Evolutionary conservation across 2,113 vertebrate genomes (phyloP).

Genomic region (Meriones unguiculatus): DNA sequence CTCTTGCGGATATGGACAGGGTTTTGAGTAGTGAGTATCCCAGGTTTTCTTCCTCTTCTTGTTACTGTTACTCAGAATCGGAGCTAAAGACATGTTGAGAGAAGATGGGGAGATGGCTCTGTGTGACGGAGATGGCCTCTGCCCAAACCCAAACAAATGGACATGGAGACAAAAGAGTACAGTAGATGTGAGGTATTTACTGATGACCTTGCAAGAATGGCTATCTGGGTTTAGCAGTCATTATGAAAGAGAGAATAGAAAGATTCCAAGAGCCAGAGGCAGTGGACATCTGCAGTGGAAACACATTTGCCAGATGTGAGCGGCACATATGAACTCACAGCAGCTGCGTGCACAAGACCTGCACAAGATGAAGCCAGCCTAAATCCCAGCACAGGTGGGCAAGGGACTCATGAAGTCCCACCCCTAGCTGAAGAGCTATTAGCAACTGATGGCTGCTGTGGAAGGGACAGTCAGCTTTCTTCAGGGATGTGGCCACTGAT

Average conservation of each 20-base stretch:
- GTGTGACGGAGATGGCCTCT: not conserved
- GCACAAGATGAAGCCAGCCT: not conserved
- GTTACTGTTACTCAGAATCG: not conserved
- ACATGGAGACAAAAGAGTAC: not conserved
- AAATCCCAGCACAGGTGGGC: not conserved
- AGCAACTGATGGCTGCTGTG: not conserved
- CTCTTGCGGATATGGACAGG: conserved; percentile 89
- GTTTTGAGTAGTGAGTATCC: conserved; percentile 86
- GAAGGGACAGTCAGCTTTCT: no score
- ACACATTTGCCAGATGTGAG: not conserved
- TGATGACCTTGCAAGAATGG: not conserved
- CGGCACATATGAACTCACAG: not conserved
- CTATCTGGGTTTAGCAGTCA: not conserved
- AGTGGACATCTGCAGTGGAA: not conserved
- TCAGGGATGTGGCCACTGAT: not conserved
- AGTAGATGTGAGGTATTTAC: no score
- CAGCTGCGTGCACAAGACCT: not conserved
- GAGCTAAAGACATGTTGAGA: not conserved
- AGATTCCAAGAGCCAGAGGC: not conserved
- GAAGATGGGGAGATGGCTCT: not conserved
- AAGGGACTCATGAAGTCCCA: not conserved
- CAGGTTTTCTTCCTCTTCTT: not conserved
- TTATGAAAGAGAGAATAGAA: not conserved
- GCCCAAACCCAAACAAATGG: not conserved
- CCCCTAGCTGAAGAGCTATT: not conserved